Conservation (phyloP, 2,113 vertebrate genomes). For the Epinephelus cyanopodus region DNA sequence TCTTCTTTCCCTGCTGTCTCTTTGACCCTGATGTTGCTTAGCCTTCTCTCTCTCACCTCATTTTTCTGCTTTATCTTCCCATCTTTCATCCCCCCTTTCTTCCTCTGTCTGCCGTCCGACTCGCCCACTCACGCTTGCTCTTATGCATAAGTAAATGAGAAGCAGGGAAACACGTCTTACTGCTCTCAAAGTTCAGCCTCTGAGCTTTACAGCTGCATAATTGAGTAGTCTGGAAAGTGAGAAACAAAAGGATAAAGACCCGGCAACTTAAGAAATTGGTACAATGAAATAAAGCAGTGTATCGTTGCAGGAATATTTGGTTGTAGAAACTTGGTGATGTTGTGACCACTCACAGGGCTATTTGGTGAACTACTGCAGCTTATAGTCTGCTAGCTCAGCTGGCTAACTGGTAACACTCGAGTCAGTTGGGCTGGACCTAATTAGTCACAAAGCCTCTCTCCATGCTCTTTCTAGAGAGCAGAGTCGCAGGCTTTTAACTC, state of each 20-base stretch:
- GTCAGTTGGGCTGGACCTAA: background rate
- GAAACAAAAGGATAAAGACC: slow-evolving; percentile 28
- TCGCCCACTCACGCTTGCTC: background rate
- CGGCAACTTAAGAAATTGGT: background rate
- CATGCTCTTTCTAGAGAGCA: background rate
- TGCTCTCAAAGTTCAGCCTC: slow-evolving; percentile 47
- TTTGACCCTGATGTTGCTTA: slow-evolving; percentile 44
- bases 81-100: slow-evolving; percentile 11
- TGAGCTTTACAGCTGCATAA: slow-evolving; percentile 49
- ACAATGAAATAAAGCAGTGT: background rate
- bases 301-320: background rate
- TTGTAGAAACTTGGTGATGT: background rate
- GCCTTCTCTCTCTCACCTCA: slow-evolving; percentile 8
- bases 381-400: no score
- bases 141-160: slow-evolving; percentile 70
- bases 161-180: slow-evolving; percentile 37
- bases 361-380: background rate
- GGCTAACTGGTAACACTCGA: background rate
- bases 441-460: background rate
- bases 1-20: slow-evolving; percentile 35
- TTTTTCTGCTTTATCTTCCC: slow-evolving; percentile 38
- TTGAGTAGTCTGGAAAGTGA: slow-evolving; percentile 44
- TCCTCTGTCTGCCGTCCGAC: slow-evolving; percentile 11
- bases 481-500: no score
- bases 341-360: background rate